Evolutionary conservation across 2,888 invertebrate species (phyloP).

Genomic region (Ctena decussata): DNA sequence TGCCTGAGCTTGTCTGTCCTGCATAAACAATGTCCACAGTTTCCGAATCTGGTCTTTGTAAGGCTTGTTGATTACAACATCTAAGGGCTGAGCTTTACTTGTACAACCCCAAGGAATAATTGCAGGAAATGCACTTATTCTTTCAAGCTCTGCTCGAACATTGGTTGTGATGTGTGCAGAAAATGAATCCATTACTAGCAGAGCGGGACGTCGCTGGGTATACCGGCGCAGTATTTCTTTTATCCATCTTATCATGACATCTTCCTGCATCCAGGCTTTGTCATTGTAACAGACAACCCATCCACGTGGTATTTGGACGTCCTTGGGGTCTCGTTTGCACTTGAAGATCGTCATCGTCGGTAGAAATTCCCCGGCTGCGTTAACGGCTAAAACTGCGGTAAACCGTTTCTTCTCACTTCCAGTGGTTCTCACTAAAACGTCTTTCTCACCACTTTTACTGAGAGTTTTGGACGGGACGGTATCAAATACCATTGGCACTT

Average conservation of each 20-base stretch:
- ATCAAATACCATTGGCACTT: neutral
- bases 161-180: neutral
- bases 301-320: neutral
- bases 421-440: neutral
- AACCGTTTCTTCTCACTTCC: neutral
- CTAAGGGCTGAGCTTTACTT: no score
- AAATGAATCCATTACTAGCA: slow-evolving; percentile 29
- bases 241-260: neutral
- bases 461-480: neutral
- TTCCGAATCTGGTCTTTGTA: neutral
- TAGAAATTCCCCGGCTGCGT: neutral
- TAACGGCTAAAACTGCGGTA: neutral
- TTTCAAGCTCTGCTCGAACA: neutral
- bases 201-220: neutral
- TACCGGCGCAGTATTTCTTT: neutral
- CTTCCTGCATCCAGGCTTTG: slow-evolving; percentile 22
- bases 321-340: neutral
- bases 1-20: neutral
- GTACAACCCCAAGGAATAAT: slow-evolving; percentile 21
- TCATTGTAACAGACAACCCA: neutral
- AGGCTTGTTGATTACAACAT: slow-evolving; percentile 20
- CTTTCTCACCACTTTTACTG: neutral
- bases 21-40: neutral
- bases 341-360: neutral
- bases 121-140: neutral